Evolutionary conservation across 2,113 vertebrate species (phyloP).

Genomic region (Callipepla squamata): DNA sequence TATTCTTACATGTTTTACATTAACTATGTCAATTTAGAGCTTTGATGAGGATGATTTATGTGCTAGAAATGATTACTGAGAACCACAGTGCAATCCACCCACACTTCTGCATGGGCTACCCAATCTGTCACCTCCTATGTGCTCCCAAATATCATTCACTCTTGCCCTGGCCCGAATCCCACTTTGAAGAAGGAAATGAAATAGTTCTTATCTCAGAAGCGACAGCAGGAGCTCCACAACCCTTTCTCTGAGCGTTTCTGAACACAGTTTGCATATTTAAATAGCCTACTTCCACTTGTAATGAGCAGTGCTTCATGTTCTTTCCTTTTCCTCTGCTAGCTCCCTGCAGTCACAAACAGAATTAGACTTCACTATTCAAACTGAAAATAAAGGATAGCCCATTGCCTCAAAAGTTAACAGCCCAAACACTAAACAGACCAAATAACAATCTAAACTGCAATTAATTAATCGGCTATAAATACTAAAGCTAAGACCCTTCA

Average conservation of each 20-base stretch:
- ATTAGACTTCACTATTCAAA: neutral
- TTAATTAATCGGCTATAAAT: neutral
- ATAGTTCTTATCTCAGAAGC: accelerated
- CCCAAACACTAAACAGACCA: neutral
- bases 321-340: neutral
- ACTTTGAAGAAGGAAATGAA: neutral
- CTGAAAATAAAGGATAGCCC: neutral
- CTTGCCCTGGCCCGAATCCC: neutral
- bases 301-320: neutral
- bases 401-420: neutral
- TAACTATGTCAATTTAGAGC: neutral
- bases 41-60: neutral
- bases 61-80: neutral
- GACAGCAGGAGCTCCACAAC: neutral
- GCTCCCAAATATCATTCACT: neutral
- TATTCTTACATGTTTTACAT: neutral
- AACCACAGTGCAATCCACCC: conserved; percentile 11
- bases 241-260: neutral
- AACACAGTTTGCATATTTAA: conserved; percentile 29
- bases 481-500: neutral
- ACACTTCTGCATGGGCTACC: neutral
- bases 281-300: neutral
- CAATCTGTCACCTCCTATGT: neutral
- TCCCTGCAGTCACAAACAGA: neutral
- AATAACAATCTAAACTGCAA: neutral